Percentiles rank a stretch among this genome's conserved stretches.
Evolutionary conservation across 2,797 vertebrate genomes (phyloP).

Genomic region (Siniperca obscura): DNA sequence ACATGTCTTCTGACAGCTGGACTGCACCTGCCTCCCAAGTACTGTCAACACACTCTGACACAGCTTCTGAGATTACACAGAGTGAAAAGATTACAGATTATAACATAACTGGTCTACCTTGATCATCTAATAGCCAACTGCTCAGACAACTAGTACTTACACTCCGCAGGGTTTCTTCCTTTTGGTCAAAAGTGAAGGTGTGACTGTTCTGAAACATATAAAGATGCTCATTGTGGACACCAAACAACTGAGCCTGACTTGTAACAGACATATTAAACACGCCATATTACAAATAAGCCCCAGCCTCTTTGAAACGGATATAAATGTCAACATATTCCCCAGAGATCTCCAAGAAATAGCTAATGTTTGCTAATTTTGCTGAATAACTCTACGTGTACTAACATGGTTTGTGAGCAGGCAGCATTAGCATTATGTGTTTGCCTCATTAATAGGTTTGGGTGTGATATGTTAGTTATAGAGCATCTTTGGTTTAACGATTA

Average conservation of each 20-base stretch:
- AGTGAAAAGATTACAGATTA: not conserved
- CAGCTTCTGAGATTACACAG: constrained; percentile 85
- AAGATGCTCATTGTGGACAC: constrained; percentile 24
- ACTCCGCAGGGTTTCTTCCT: constrained; percentile 92
- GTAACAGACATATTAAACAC: not conserved
- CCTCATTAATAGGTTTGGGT: fast-evolving
- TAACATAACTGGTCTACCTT: not conserved
- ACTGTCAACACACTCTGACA: constrained; percentile 90
- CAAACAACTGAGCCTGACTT: not conserved
- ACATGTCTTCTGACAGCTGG: constrained; percentile 91
- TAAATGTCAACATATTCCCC: not conserved
- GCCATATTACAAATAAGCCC: not conserved
- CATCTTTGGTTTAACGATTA: not conserved
- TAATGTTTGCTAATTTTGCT: not conserved
- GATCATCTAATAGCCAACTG: not conserved
- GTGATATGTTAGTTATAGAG: too few relatives aligned
- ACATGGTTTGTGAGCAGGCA: constrained; percentile 8
- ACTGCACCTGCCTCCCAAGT: constrained; percentile 86
- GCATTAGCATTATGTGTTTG: constrained; percentile 26
- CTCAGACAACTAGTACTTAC: constrained; percentile 81
- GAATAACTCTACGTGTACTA: not conserved
- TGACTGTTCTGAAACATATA: constrained; percentile 87
- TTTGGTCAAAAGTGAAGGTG: constrained; percentile 92
- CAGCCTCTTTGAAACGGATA: not conserved
- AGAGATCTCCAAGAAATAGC: too few relatives aligned